phyloP scores from a whole-genome alignment of 2,797 vertebrate species.

The Nannoperca obscura region DNA sequence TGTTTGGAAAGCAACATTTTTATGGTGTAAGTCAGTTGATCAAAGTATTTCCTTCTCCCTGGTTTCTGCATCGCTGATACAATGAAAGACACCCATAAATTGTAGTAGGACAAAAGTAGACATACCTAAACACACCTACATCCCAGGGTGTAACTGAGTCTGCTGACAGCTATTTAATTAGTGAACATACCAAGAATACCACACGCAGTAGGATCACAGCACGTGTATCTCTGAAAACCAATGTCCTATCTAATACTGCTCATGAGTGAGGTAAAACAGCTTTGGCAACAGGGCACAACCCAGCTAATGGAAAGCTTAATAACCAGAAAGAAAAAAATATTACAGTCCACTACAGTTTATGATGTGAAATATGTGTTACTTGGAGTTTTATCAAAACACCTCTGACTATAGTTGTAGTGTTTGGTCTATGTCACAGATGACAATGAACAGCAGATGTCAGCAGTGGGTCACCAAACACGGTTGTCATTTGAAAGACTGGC shows the following conservation, averaged over 20 bases:
- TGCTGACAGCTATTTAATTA: conserved; percentile 46
- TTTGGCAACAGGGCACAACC: neutral
- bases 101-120: conserved; percentile 24
- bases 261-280: neutral
- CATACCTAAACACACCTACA: conserved; percentile 11
- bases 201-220: neutral
- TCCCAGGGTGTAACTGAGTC: conserved; percentile 11
- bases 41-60: conserved; percentile 33
- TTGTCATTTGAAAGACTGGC: conserved; percentile 31
- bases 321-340: neutral
- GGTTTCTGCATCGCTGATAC: conserved; percentile 29
- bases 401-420: neutral
- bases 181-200: conserved; percentile 53
- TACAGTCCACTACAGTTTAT: neutral
- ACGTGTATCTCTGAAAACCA: conserved; percentile 1
- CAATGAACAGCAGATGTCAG: conserved; percentile 83
- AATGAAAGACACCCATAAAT: conserved; percentile 12
- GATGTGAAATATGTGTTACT: conserved; percentile 2
- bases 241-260: neutral
- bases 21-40: conserved; percentile 14
- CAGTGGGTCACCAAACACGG: conserved; percentile 68
- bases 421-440: conserved; percentile 31
- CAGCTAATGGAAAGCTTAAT: neutral
- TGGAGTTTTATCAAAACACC: neutral
- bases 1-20: conserved; percentile 35